phyloP scores from a whole-genome alignment of 2,888 invertebrate genomes.

The Drepanosiphum platanoidis region DNA sequence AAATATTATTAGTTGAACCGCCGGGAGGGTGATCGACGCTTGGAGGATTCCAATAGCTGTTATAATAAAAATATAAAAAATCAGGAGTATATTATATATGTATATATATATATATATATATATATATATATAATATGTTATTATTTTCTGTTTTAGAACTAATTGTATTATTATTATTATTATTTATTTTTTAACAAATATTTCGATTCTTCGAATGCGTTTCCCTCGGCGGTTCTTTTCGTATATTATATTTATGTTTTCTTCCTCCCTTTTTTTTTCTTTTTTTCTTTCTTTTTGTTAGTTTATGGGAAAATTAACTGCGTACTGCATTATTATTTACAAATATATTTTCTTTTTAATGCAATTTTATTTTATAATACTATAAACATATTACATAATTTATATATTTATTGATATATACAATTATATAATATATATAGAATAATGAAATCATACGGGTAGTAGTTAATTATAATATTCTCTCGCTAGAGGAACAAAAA shows the following conservation, averaged over 20 bases:
- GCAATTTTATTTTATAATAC: constrained; percentile 44
- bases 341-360: constrained; percentile 30
- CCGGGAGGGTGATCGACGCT: neutral
- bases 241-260: constrained; percentile 19
- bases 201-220: constrained; percentile 37
- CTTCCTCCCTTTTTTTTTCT: too few species aligned
- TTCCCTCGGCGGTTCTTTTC: constrained; percentile 47
- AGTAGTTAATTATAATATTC: constrained; percentile 58
- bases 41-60: constrained; percentile 32
- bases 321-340: constrained; percentile 11
- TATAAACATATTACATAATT: constrained; percentile 20
- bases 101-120: too few species aligned
- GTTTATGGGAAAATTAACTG: constrained; percentile 12
- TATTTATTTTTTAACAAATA: constrained; percentile 54
- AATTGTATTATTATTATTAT: constrained; percentile 51
- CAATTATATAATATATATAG: constrained; percentile 29
- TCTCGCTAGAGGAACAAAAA: constrained; percentile 56
- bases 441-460: constrained; percentile 56
- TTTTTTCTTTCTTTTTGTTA: neutral
- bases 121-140: too few species aligned
- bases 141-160: constrained; percentile 53
- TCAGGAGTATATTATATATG: constrained; percentile 19
- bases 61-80: too few species aligned
- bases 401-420: neutral
- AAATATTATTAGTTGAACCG: constrained; percentile 40